Evolutionary conservation across 2,888 invertebrate genomes (phyloP), one percentile per base, ranked within the genome.

Genomic region (Agonopterix subpropinquella): DNA sequence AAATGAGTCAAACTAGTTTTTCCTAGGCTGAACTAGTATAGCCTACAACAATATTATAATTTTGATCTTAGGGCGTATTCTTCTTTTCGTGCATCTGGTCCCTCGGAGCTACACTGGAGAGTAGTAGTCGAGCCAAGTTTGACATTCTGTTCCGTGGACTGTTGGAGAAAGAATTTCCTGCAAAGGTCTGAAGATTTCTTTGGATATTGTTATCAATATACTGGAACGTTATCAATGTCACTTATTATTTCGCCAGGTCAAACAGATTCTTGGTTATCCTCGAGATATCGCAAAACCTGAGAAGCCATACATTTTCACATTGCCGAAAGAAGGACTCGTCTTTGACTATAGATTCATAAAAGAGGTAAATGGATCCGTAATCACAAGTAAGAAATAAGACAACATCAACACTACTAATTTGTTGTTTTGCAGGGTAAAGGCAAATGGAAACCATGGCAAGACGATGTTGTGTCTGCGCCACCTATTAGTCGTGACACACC

Each of bases 1-100:
- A 28, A 28, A 28, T 28, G 28, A 28, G n/a, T 28, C 28, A 28
- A 28, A 28, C 5, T 5, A 28, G 28, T 28, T 28, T 28, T 28
- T 28, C 28, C 28, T 28, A 28, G 28, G 7, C 28, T 28, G 5
- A 7, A 28, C 28, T 5, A 28, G 18, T 18, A 18, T 4, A 18
- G 18, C 28, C 28, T 5, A 28, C 5, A 28, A 1, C 7, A 28
- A 28, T 28, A 28, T 28, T 28, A 28, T 28, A 28, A 28, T 4
- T 28, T 28, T 28, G 5, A 5, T 28, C 28, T 28, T 28, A 95
- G 94, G 96, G 98, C 0, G 94, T 96, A 0, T 98, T 98, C 82
- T 94, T 98, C 74, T 98, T 98, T 72, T 93, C 97, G 0, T 92
- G 94, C 53, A 96, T 97, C 57, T 98, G 98, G 98, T 94, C 97